Evolutionary conservation across 1,140 invertebrate species (phyloP), one percentile per base, ranked within the genome.

Genomic region (Cecropterus lyciades): DNA sequence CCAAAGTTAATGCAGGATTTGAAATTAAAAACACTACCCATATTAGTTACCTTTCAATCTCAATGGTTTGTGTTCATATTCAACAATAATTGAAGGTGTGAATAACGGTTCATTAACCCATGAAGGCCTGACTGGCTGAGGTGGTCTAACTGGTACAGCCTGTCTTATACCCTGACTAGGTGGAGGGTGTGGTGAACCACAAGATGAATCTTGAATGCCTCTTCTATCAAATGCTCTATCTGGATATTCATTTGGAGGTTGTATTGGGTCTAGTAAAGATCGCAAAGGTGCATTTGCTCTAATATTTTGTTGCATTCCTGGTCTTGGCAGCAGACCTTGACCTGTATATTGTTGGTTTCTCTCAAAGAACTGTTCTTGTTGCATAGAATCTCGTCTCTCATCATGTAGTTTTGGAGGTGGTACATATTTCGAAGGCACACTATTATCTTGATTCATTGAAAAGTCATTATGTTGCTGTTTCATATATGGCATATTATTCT

Each of bases 51-150:
- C 88, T 91, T 91, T 91, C 65, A 87, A 72, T 82, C 89, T 84
- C 48, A 92, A 70, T 60, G 93, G 85, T 72, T 94, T 94, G 74
- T 96, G 95, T 14, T 94, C 94, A 88, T 97, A 96, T 87, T 97
- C 95, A 46, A 96, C 94, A 17, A 96, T 93, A 67, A 95, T 94
- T n/a, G 93, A 91, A 48, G 93, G 90, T 52, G 91, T 78, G 55
- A 93, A 88, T 46, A 93, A 64, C 14, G 89, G 87, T 52, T 90
- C 84, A 64, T 91, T 85, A 63, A 79, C 63, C 89, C 91, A 93
- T 49, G 84, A 81, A 13, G 80, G 74, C 69, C 75, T 79, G 8
- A 65, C 30, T 14, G 70, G 72, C 17, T 68, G 68, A 14, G 42
- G 62, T 57, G 72, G 69, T 48, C 66, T 64, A 56, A 27, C 20